A percentile compares a stretch with the other conserved stretches of the same genome.
Evolutionary conservation across 2,113 vertebrate genomes (phyloP).

Genomic region (Engraulis encrasicolus): DNA sequence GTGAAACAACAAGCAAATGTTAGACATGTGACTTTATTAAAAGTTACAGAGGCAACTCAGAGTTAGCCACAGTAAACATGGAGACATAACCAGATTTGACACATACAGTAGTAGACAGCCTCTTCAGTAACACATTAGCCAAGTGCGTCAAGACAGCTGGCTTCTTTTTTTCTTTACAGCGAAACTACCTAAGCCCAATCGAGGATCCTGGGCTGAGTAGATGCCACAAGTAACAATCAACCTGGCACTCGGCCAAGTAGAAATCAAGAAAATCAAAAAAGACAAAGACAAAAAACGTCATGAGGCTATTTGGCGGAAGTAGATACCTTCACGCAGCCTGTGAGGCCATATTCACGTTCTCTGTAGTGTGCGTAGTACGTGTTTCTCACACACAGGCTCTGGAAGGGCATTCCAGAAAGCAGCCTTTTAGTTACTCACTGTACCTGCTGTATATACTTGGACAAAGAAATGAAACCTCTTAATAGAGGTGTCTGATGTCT

Average conservation of each 20-base stretch:
- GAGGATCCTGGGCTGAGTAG: not conserved
- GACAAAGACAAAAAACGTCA: not conserved
- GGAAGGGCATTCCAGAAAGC: too few relatives aligned
- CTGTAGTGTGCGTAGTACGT: not conserved
- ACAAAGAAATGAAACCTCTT: too few relatives aligned
- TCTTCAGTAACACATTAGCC: slow-evolving; percentile 58
- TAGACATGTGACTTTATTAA: slow-evolving; percentile 68
- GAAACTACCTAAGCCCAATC: not conserved
- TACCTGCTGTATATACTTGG: too few relatives aligned
- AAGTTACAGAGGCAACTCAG: slow-evolving; percentile 48
- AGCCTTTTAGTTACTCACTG: too few relatives aligned
- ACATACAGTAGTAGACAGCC: slow-evolving; percentile 38
- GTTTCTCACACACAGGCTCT: too few relatives aligned
- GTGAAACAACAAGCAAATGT: slow-evolving; percentile 52
- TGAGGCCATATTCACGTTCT: not conserved
- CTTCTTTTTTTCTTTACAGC: not conserved
- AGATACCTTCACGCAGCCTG: slow-evolving; percentile 17
- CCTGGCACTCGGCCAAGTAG: slow-evolving; percentile 20
- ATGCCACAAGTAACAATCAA: not conserved
- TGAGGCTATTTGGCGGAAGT: slow-evolving; percentile 15
- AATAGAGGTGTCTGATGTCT: too few relatives aligned
- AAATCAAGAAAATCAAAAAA: not conserved
- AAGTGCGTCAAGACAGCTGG: slow-evolving; percentile 28
- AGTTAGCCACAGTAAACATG: slow-evolving; percentile 44
- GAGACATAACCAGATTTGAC: slow-evolving; percentile 29